Evolutionary conservation across 2,113 vertebrate species (phyloP), one percentile per base, ranked within the genome.

Genomic region (Nettapus auritus): DNA sequence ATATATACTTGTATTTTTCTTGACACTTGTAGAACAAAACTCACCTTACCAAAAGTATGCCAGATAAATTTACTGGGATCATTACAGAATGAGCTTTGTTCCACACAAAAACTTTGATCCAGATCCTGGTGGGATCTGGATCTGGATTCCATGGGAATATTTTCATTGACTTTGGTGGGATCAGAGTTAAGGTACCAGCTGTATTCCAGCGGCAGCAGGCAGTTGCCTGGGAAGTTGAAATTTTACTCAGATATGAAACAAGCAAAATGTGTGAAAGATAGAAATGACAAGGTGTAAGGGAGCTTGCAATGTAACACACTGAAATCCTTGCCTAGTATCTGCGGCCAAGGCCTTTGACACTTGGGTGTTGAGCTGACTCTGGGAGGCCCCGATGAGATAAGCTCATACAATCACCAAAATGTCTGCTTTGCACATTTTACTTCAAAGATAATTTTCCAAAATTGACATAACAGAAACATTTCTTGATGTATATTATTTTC

Each of bases 231-330:
- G 83, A 91, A 90, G 83, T 44, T 94, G 42, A 86, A 85, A 79
- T 67, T 93, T 86, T 85, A 63, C 86, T 74, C 67, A 89, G 70
- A 91, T 82, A 80, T 13, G 81, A 82, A 95, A 70, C 50, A 80
- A 71, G 44, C 28, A 86, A 81, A 93, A 97, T 11, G 36, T 93
- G 70, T 88, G 78, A 94, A 95, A 95, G 85, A 91, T 31, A 92
- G 75, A 86, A 63, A 56, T 92, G 89, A 94, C 82, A 94, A 88
- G 69, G 88, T 76, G 94, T 67, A 69, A 81, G 83, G 87, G 81
- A 82, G 42, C 64, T 88, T 77, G 29, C 48, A 86, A 48, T 63
- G 36, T 38, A 80, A 62, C 68, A 44, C n/a, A 48, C 67, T 22
- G 31, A 94, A 94, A 86, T 87, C 70, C 89, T 85, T 90, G 36